Evolutionary conservation across 2,888 invertebrate species (phyloP).

Genomic region (Polylopha cassiicola): DNA sequence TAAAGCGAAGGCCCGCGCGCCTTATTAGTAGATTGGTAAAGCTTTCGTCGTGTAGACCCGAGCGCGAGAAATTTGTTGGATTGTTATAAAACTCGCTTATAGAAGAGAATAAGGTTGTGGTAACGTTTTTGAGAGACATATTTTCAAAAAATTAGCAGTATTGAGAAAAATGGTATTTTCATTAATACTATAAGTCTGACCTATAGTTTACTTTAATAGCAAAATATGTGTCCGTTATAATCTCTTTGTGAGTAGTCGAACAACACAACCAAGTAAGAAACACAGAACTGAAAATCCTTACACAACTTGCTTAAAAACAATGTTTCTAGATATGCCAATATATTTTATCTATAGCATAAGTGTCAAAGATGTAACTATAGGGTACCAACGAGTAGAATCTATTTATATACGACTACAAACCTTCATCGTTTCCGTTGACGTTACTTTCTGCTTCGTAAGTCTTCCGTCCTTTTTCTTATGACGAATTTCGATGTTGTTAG

Average conservation of each 20-base stretch:
- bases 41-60: conserved; percentile 55
- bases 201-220: conserved; percentile 20
- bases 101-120: conserved; percentile 72
- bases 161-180: conserved; percentile 64
- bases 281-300: conserved; percentile 28
- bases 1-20: conserved; percentile 31
- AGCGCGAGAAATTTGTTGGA: conserved; percentile 52
- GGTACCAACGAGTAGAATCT: conserved; percentile 56
- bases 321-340: conserved; percentile 31
- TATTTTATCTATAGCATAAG: conserved; percentile 46
- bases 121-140: conserved; percentile 71
- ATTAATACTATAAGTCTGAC: conserved; percentile 61
- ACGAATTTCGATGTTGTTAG: conserved; percentile 28
- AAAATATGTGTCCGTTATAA: conserved; percentile 11
- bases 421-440: conserved; percentile 46
- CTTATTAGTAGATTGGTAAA: conserved; percentile 28
- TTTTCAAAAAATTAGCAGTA: conserved; percentile 71
- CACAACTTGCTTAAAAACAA: conserved; percentile 23
- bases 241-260: conserved; percentile 17
- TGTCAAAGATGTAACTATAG: conserved; percentile 71
- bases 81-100: conserved; percentile 67
- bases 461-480: conserved; percentile 72
- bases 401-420: conserved; percentile 45
- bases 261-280: conserved; percentile 31
- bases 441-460: conserved; percentile 62